Evolutionary conservation across 92 coral and sea anemone genomes (phyloP).

Genomic region (Paramuricea clavata): DNA sequence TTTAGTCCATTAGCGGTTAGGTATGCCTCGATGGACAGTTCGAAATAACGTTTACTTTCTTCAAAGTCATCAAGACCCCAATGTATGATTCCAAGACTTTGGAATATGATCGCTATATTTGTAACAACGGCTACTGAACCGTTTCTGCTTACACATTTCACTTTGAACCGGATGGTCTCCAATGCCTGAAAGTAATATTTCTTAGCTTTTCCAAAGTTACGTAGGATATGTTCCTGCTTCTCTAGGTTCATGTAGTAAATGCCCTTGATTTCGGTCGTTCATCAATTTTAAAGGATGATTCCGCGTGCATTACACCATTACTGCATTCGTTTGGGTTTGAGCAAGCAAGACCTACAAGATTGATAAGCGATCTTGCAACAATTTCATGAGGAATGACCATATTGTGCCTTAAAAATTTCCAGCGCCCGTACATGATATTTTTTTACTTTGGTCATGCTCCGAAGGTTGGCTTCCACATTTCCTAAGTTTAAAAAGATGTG

Average conservation of each 20-base stretch:
- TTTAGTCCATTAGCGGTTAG: conserved; percentile 19
- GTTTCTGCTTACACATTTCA: not conserved
- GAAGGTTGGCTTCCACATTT: not conserved
- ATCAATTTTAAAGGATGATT: not conserved
- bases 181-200: conserved; percentile 1
- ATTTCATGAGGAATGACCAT: not conserved
- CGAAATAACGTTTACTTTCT: conserved; percentile 30
- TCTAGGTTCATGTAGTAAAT: conserved; percentile 13
- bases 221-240: not conserved
- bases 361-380: not conserved
- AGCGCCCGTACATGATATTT: conserved; percentile 20
- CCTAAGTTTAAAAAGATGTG: not conserved
- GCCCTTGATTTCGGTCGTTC: not conserved
- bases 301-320: not conserved
- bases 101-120: not conserved
- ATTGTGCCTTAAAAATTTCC: not conserved
- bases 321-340: not conserved
- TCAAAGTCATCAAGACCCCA: not conserved
- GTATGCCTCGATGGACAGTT: conserved; percentile 11
- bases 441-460: conserved; percentile 22
- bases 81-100: conserved; percentile 8
- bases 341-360: not conserved
- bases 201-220: conserved; percentile 31
- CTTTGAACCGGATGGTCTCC: not conserved
- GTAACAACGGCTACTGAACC: too few species aligned